A percentile compares a stretch with the other conserved stretches of the same genome.
phyloP scores from a whole-genome alignment of 2,113 vertebrate species.

The Apeltes quadracus region DNA sequence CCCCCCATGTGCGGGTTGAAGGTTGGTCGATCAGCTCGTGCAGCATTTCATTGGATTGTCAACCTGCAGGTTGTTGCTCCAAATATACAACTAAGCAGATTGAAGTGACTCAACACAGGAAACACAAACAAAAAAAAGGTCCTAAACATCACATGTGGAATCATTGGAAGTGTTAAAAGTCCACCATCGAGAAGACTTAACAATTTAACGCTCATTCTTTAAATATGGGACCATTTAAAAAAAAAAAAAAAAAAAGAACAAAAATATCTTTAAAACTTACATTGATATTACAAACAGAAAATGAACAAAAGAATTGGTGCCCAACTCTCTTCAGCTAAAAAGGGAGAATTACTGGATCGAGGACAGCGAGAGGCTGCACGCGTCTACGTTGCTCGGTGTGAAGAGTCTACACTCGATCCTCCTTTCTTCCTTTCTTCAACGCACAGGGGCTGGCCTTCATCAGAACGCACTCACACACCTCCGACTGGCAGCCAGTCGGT shows the following conservation, averaged over 20 bases:
- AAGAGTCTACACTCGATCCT: neutral
- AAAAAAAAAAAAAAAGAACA: constrained; percentile 36
- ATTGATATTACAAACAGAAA: constrained; percentile 47
- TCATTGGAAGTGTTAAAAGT: constrained; percentile 56
- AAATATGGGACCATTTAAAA: constrained; percentile 52
- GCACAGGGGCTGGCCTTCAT: constrained; percentile 29
- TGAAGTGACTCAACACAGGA: constrained; percentile 48
- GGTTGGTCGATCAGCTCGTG: constrained; percentile 27
- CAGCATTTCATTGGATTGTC: constrained; percentile 30
- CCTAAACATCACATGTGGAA: constrained; percentile 59
- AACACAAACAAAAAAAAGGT: constrained; percentile 30
- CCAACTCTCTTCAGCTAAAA: constrained; percentile 43
- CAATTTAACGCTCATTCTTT: constrained; percentile 43
- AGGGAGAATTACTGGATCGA: constrained; percentile 47
- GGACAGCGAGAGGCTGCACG: constrained; percentile 19
- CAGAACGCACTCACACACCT: constrained; percentile 11
- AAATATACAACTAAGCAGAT: constrained; percentile 34
- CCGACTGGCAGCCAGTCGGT: constrained; percentile 22
- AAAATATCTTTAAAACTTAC: constrained; percentile 42
- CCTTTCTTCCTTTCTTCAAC: constrained; percentile 18
- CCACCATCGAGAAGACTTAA: constrained; percentile 31
- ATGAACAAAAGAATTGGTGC: constrained; percentile 43
- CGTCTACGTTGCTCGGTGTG: constrained; percentile 39
- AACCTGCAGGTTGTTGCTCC: constrained; percentile 36
- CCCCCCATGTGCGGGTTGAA: constrained; percentile 3